These are phyloP conservation scores for Diorhabda sublineata DNA, from an alignment of 1,140 invertebrate species.

Conservation along the genomic window DNA sequence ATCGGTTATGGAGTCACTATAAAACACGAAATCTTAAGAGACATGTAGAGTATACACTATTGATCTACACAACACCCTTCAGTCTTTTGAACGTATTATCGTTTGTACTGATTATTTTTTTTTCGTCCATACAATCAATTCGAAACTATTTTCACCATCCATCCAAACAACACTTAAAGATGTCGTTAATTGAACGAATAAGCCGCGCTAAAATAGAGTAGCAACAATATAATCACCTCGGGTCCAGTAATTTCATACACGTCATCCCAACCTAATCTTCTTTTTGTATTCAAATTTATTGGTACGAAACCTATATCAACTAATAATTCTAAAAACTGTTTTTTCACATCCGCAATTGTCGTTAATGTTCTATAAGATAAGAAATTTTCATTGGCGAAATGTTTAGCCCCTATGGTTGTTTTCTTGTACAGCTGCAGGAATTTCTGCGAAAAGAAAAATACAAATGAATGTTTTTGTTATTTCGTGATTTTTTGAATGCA, in stretches of 20 bases:
- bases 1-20: too few species aligned
- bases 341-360: slow-evolving; percentile 74
- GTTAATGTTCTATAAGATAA: slow-evolving; percentile 68
- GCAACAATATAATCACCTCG: slow-evolving; percentile 48
- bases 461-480: neutral
- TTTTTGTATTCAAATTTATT: slow-evolving; percentile 50
- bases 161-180: too few species aligned
- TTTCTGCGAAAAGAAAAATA: slow-evolving; percentile 54
- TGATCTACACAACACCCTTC: too few species aligned
- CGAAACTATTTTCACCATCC: too few species aligned
- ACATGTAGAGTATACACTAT: too few species aligned
- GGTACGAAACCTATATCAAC: slow-evolving; percentile 76
- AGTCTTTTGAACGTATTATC: too few species aligned
- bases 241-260: slow-evolving; percentile 64
- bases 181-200: too few species aligned
- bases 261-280: slow-evolving; percentile 61
- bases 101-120: too few species aligned
- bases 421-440: slow-evolving; percentile 63
- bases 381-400: slow-evolving; percentile 70
- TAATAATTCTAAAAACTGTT: slow-evolving; percentile 77
- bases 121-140: too few species aligned
- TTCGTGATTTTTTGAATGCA: too few species aligned
- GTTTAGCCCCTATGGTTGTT: slow-evolving; percentile 57
- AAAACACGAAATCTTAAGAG: too few species aligned
- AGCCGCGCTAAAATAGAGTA: too few species aligned